Conservation (phyloP, 2,888 invertebrate species). For the Auanema sp. region DNA sequence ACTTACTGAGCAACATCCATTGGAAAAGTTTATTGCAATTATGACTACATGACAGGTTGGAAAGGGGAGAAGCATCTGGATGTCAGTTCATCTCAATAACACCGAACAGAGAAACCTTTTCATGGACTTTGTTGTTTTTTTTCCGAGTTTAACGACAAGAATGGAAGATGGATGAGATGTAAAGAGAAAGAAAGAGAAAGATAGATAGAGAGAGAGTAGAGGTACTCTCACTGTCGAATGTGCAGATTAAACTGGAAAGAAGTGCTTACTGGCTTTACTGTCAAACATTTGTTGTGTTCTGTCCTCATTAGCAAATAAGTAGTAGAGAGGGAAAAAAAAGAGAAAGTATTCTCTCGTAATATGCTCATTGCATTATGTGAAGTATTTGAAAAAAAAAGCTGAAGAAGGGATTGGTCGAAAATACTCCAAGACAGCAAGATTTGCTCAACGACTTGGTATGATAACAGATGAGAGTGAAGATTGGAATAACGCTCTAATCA, state of each 20-base stretch:
- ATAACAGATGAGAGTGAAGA: not conserved
- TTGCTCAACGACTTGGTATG: no score
- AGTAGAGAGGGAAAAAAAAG: no score
- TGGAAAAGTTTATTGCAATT: not conserved
- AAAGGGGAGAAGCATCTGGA: not conserved
- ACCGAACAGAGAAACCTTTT: not conserved
- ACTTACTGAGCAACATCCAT: not conserved
- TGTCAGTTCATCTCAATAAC: not conserved
- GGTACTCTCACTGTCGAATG: not conserved
- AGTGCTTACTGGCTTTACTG: not conserved
- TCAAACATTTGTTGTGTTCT: not conserved
- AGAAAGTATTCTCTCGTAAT: no score
- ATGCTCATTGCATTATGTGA: no score
- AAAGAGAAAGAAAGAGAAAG: no score
- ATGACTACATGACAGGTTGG: not conserved
- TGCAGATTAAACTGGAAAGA: no score
- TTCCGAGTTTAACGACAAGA: not conserved
- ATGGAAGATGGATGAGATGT: no score
- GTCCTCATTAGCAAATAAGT: no score
- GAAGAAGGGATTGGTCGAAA: no score
- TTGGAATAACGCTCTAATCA: not conserved
- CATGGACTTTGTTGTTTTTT: not conserved
- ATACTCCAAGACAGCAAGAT: no score
- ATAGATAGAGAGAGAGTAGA: no score
- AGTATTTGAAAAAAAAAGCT: no score